A percentile compares a stretch with the other conserved stretches of the same genome.
Evolutionary conservation across 53 echinoderm and acorn worm genomes (phyloP).

Genomic region (Echinometra lucunter): DNA sequence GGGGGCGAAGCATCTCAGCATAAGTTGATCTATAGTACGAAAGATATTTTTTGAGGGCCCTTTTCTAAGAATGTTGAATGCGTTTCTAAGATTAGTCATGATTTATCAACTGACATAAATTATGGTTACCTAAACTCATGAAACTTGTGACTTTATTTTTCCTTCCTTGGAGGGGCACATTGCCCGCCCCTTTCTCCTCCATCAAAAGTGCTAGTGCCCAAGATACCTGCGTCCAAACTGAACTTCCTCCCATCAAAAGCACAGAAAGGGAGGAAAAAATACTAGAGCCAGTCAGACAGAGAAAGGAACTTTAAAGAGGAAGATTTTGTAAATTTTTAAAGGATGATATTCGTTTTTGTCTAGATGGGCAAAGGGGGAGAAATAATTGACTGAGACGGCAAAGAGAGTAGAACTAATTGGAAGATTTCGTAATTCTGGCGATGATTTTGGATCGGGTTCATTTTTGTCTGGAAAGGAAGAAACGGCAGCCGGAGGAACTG

Average conservation of each 20-base stretch:
- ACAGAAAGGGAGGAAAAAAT: neutral
- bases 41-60: too few relatives aligned
- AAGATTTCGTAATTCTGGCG: neutral
- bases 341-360: neutral
- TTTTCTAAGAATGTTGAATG: too few relatives aligned
- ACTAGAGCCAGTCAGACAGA: neutral
- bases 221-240: conserved; percentile 13
- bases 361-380: neutral
- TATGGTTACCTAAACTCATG: too few relatives aligned
- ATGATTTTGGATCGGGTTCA: neutral
- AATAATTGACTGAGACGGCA: neutral
- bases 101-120: too few relatives aligned
- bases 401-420: neutral
- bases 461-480: conserved; percentile 23
- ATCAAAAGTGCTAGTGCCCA: too few relatives aligned
- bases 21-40: too few relatives aligned
- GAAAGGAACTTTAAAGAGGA: neutral
- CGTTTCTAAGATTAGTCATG: too few relatives aligned
- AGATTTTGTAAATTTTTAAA: neutral
- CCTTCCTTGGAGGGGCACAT: too few relatives aligned
- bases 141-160: too few relatives aligned
- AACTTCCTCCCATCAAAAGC: neutral
- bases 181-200: too few relatives aligned
- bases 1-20: too few relatives aligned
- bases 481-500: too few relatives aligned